Conservation (phyloP, 2,113 vertebrate species). For the Vidua macroura region DNA sequence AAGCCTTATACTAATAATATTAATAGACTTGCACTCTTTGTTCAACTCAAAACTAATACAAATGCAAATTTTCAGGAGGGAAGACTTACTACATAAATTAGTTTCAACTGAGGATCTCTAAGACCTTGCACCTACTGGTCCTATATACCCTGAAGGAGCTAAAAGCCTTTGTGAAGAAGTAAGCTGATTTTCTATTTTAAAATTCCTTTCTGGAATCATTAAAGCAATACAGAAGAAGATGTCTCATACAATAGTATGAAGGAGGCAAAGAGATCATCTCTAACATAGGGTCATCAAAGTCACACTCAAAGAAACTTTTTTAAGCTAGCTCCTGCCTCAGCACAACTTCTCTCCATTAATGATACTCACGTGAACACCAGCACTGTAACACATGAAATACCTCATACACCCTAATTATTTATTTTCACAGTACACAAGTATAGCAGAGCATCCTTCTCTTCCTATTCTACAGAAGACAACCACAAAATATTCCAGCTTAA, state of each 20-base stretch:
- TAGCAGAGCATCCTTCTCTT: not conserved
- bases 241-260: not conserved
- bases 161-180: slow-evolving; percentile 55
- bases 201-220: slow-evolving; percentile 52
- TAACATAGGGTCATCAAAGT: slow-evolving; percentile 18
- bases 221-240: slow-evolving; percentile 30
- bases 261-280: slow-evolving; percentile 18
- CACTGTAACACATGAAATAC: not conserved
- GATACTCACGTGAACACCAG: not conserved
- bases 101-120: slow-evolving; percentile 60
- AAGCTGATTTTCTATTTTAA: slow-evolving; percentile 63
- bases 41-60: slow-evolving; percentile 68
- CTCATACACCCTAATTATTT: not conserved
- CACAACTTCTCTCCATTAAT: not conserved
- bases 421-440: not conserved
- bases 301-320: slow-evolving; percentile 1
- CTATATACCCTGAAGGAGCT: slow-evolving; percentile 61
- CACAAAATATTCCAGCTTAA: not conserved
- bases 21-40: slow-evolving; percentile 69
- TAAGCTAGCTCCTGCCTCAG: not conserved
- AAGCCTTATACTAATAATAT: slow-evolving; percentile 69
- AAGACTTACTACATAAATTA: slow-evolving; percentile 65
- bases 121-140: slow-evolving; percentile 62
- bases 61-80: slow-evolving; percentile 67
- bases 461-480: not conserved